Evolutionary conservation across 2,797 vertebrate species (phyloP).

Genomic region (Mionectes olivaceus): DNA sequence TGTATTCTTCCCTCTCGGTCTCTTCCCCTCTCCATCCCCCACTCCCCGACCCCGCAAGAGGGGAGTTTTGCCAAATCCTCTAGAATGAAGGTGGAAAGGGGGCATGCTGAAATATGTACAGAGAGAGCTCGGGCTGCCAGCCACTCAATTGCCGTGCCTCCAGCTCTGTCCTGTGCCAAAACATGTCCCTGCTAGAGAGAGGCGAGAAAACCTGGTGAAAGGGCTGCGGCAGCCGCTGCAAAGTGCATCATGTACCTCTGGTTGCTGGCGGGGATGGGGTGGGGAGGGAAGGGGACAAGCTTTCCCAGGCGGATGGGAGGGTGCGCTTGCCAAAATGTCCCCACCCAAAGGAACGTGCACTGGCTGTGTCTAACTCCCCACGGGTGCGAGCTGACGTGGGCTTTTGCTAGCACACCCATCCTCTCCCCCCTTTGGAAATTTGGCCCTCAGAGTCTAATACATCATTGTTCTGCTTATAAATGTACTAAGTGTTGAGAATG

Average conservation of each 20-base stretch:
- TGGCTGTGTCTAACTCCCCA: conserved; percentile 64
- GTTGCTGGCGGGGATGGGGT: conserved; percentile 45
- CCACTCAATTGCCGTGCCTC: background rate
- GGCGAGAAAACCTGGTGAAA: conserved; percentile 26
- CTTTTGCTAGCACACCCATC: conserved; percentile 53
- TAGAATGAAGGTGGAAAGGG: conserved; percentile 3
- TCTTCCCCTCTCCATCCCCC: background rate
- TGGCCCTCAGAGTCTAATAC: conserved; percentile 69
- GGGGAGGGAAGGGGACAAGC: conserved; percentile 58
- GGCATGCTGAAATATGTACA: background rate
- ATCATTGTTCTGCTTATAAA: conserved; percentile 80
- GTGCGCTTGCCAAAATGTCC: conserved; percentile 51
- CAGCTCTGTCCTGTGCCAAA: background rate
- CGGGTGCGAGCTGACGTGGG: conserved; percentile 25
- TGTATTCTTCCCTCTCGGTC: background rate
- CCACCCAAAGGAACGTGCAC: conserved; percentile 49
- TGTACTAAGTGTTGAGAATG: conserved; percentile 82
- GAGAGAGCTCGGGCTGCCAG: background rate
- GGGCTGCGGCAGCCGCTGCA: conserved; percentile 15
- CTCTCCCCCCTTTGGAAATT: conserved; percentile 68
- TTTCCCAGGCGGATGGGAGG: conserved; percentile 55
- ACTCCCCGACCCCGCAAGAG: background rate
- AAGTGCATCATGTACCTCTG: conserved; percentile 52
- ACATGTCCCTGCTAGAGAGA: background rate
- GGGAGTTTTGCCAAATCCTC: background rate